Evolutionary conservation across 2,797 vertebrate species (phyloP).

Genomic region (Sciaenops ocellatus): DNA sequence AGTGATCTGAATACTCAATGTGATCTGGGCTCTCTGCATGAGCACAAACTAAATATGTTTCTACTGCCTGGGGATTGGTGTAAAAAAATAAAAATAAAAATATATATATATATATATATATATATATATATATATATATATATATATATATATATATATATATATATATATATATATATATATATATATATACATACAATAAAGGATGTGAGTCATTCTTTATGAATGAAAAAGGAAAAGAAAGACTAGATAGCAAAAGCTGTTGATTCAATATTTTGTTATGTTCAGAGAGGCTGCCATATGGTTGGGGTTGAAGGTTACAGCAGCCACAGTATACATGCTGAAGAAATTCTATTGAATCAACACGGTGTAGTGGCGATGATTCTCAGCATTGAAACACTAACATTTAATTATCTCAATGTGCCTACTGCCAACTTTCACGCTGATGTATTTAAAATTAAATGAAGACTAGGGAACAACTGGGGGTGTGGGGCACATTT

Average conservation of each 20-base stretch:
- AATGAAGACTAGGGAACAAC: neutral
- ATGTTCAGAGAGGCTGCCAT: neutral
- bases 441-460: neutral
- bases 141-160: too few species aligned
- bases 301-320: neutral
- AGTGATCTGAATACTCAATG: conserved; percentile 40
- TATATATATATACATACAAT: too few species aligned
- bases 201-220: neutral
- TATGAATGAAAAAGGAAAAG: neutral
- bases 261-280: neutral
- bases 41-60: neutral
- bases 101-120: too few species aligned
- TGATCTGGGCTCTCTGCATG: neutral
- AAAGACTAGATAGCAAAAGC: neutral
- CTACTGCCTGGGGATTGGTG: neutral
- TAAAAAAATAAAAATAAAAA: too few species aligned
- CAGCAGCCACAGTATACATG: neutral
- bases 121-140: too few species aligned
- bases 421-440: neutral
- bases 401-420: neutral
- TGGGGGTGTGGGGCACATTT: neutral
- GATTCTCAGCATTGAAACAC: neutral
- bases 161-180: too few species aligned
- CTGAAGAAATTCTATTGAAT: neutral
- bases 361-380: neutral